phyloP scores from a whole-genome alignment of 2,888 invertebrate species.

The Anorthoa munda region DNA sequence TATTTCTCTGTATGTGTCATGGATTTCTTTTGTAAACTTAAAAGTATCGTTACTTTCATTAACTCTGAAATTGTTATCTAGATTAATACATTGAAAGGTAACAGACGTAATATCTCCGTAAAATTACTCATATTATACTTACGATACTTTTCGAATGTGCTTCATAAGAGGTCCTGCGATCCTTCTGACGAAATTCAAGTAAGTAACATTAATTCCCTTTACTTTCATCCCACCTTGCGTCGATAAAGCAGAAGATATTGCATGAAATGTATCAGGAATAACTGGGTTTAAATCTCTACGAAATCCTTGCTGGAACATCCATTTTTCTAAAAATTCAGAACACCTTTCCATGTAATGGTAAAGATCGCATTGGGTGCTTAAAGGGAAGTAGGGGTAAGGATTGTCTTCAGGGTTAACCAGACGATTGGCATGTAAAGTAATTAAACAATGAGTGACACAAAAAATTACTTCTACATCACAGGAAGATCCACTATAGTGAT shows the following conservation, averaged over 20 bases:
- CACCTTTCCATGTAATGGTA: constrained; percentile 81
- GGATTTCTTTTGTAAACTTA: constrained; percentile 82
- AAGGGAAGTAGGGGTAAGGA: constrained; percentile 85
- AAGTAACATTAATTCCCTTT: constrained; percentile 85
- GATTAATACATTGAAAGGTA: constrained; percentile 2
- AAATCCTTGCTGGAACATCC: constrained; percentile 89
- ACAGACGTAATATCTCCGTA: neutral
- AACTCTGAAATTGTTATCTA: constrained; percentile 70
- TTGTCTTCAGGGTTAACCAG: constrained; percentile 75
- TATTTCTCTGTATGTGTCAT: constrained; percentile 84
- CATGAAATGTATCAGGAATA: constrained; percentile 86
- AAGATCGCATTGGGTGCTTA: constrained; percentile 73
- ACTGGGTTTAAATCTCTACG: constrained; percentile 85
- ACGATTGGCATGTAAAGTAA: constrained; percentile 80
- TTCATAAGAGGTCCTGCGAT: constrained; percentile 87
- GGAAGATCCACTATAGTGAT: constrained; percentile 77
- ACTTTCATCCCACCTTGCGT: constrained; percentile 76
- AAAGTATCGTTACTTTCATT: constrained; percentile 79
- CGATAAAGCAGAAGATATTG: constrained; percentile 78
- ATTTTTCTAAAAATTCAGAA: constrained; percentile 83
- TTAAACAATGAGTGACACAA: constrained; percentile 82
- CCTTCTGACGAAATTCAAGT: constrained; percentile 83
- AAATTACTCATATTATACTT: constrained; percentile 63
- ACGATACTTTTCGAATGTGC: constrained; percentile 82
- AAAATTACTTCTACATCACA: constrained; percentile 84